Evolutionary conservation across 2,113 vertebrate genomes (phyloP).

Genomic region (Colossoma macropomum): DNA sequence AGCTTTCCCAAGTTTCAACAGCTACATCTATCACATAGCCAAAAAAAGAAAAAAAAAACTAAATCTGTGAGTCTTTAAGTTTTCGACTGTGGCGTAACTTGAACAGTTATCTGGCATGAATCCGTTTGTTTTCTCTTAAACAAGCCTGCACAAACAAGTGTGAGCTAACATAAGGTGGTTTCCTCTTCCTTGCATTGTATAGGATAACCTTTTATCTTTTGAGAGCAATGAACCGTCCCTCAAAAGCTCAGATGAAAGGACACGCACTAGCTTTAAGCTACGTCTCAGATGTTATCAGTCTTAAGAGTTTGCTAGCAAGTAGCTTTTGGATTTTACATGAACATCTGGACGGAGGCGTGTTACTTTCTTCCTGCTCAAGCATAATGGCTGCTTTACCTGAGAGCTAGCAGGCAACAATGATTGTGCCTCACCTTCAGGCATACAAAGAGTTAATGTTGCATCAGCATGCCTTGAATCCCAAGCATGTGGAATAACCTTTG

Average conservation of each 20-base stretch:
- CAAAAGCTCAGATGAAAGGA: background rate
- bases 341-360: background rate
- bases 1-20: background rate
- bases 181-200: background rate
- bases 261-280: background rate
- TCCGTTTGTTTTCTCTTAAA: background rate
- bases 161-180: background rate
- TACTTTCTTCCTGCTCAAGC: background rate
- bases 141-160: background rate
- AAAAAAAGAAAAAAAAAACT: background rate
- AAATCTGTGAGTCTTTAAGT: background rate
- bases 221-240: background rate
- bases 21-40: background rate
- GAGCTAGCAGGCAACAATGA: background rate
- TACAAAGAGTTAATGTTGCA: constrained; percentile 57
- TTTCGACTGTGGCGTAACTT: background rate
- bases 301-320: background rate
- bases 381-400: background rate
- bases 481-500: constrained; percentile 60
- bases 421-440: constrained; percentile 21
- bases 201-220: background rate
- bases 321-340: background rate
- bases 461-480: constrained; percentile 54
- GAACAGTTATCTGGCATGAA: background rate
- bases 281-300: background rate